Percentiles rank a stretch among this genome's conserved stretches.
Evolutionary conservation across 2,797 vertebrate genomes (phyloP).

Genomic region (Meda fulgida): DNA sequence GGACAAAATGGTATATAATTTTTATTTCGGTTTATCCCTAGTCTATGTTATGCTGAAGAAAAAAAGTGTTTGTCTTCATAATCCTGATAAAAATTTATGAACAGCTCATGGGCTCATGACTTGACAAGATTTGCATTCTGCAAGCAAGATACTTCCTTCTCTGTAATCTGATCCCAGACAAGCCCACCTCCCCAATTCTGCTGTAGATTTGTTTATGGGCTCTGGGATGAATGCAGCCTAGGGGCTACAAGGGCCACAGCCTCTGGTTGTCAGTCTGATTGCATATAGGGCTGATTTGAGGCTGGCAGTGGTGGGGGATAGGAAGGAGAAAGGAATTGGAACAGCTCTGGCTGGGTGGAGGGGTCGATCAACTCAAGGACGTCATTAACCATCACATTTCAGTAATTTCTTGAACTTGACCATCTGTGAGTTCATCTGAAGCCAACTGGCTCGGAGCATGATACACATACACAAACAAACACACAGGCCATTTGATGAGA

Average conservation of each 20-base stretch:
- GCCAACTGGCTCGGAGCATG: background rate
- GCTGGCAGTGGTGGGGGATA: background rate
- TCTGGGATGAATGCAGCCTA: conserved; percentile 38
- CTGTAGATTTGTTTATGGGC: conserved; percentile 38
- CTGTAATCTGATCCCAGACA: background rate
- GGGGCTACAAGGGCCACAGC: background rate
- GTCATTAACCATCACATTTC: conserved; percentile 1
- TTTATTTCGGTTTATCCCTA: background rate
- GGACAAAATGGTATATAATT: background rate
- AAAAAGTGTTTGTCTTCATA: background rate
- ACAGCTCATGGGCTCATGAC: background rate
- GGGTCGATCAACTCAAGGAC: background rate
- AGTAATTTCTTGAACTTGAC: conserved; percentile 11
- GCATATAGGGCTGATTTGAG: conserved; percentile 63
- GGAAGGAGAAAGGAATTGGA: conserved; percentile 1
- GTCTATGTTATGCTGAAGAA: background rate
- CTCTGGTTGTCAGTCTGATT: conserved; percentile 48
- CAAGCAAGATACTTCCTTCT: background rate
- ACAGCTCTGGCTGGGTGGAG: background rate
- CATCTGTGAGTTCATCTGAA: conserved; percentile 10
- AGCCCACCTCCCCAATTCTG: conserved; percentile 15
- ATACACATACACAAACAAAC: conserved; percentile 10
- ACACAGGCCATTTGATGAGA: conserved; percentile 21
- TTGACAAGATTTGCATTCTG: background rate
- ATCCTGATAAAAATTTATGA: background rate